Evolutionary conservation across 2,113 vertebrate species (phyloP), one percentile per base, ranked within the genome.

Genomic region (Ctenodactylus gundi): DNA sequence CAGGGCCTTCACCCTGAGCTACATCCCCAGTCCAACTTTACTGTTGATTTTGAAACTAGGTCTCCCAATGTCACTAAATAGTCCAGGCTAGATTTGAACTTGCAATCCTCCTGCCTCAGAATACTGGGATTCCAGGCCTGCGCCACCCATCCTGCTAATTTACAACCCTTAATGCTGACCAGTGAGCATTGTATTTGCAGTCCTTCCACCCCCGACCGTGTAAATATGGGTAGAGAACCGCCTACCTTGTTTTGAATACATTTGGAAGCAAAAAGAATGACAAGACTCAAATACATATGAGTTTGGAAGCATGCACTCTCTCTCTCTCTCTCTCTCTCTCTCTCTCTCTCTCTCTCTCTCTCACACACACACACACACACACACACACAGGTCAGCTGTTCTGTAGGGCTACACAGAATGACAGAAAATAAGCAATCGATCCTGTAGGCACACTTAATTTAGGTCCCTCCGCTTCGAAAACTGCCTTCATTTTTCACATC

Each of bases 401-500:
- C 44, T 7, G 23, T 4, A 9, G 0, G 15, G 64, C 62, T 75
- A 34, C 39, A 20, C 57, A 80, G 68, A 91, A 88, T 81, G 85
- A 88, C 94, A 93, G n/a, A 84, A 90, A 88, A 92, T 65, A 78
- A 97, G 83, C 27, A 0, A 82, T 76, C 51, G 68, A 88, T 95
- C 95, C 81, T 80, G 46, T 14, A 60, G 62, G 67, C 55, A 80
- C 62, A 65, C 57, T 95, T 94, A 82, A 80, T 94, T 82, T 88
- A 76, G 62, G 46, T 51, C 31, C 44, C 34, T 83, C 18, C 2
- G 8, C 88, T 94, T 85, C 83, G 91, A 94, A 96, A 96, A 86
- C 36, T 46, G 53, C 85, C 57, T 96, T 85, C 53, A 86, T 96
- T 95, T 95, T 95, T 95, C 94, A 94, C 13, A 5, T 90, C 76